Evolutionary conservation across 2,113 vertebrate species (phyloP).

Genomic region (Colinus virginianus): DNA sequence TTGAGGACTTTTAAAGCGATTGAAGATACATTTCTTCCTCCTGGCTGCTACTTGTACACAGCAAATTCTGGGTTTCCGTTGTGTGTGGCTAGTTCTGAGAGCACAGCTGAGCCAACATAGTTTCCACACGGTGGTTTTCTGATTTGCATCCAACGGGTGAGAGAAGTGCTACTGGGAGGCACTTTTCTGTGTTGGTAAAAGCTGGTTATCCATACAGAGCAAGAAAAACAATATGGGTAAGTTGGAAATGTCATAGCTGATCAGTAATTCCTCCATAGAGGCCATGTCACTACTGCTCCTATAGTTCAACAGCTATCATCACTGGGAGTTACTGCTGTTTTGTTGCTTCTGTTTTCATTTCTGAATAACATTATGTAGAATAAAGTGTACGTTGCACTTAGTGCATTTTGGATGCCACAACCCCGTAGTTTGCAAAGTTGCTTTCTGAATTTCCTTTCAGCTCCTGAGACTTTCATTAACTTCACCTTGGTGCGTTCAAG

Average conservation of each 20-base stretch:
- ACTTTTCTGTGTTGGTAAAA: not conserved
- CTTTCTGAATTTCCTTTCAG: constrained; percentile 2
- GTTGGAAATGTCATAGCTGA: not conserved
- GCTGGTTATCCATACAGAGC: not conserved
- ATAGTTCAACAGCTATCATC: not conserved
- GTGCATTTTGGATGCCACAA: not conserved
- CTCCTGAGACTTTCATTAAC: not conserved
- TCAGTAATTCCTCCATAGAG: not conserved
- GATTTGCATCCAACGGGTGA: not conserved
- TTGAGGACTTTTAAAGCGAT: not conserved
- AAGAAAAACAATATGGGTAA: not conserved
- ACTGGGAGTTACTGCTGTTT: not conserved
- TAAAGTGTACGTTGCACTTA: not conserved
- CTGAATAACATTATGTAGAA: not conserved
- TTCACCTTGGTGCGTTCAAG: not conserved
- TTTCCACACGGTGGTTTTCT: not conserved
- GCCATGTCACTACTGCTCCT: not conserved
- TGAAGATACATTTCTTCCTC: not conserved
- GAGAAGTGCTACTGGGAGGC: not conserved
- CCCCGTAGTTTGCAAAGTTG: not conserved
- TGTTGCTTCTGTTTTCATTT: not conserved
- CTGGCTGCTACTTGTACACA: not conserved
- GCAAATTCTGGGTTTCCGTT: not conserved
- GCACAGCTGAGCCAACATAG: not conserved
- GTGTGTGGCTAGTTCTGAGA: not conserved